phyloP scores from a whole-genome alignment of 2,888 invertebrate species.

The Diarsia brunnea region DNA sequence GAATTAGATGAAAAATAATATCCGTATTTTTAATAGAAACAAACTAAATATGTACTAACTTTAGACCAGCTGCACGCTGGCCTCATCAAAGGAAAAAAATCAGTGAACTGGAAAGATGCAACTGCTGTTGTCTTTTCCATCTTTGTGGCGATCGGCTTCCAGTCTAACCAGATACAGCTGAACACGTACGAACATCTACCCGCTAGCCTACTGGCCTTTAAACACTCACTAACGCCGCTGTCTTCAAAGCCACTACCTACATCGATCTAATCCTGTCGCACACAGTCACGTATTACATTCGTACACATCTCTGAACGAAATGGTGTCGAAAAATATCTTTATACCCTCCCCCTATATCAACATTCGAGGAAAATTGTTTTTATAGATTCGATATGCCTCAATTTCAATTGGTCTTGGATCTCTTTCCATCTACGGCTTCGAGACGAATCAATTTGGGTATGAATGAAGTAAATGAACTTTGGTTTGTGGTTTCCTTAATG shows the following conservation, averaged over 20 bases:
- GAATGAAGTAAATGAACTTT: constrained; percentile 75
- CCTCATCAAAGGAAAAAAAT: neutral
- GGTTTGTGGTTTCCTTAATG: constrained; percentile 77
- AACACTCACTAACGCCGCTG: constrained; percentile 44
- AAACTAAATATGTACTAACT: neutral
- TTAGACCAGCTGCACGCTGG: neutral
- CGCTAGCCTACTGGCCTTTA: constrained; percentile 15
- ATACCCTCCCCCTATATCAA: constrained; percentile 79
- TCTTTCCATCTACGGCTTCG: constrained; percentile 81
- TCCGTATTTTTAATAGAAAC: neutral
- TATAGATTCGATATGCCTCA: constrained; percentile 88
- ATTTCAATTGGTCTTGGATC: constrained; percentile 85
- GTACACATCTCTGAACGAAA: constrained; percentile 80
- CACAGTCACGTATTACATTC: constrained; percentile 85
- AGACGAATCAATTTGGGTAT: constrained; percentile 81
- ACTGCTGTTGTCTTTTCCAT: neutral
- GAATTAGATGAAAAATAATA: neutral
- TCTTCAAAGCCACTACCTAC: constrained; percentile 56
- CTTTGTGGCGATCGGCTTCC: neutral
- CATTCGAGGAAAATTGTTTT: constrained; percentile 87
- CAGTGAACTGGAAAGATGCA: neutral
- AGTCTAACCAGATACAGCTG: neutral
- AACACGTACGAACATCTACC: neutral
- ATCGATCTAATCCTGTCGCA: constrained; percentile 79
- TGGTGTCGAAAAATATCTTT: constrained; percentile 82